Evolutionary conservation across 2,797 vertebrate genomes (phyloP).

Genomic region (Manis javanica): DNA sequence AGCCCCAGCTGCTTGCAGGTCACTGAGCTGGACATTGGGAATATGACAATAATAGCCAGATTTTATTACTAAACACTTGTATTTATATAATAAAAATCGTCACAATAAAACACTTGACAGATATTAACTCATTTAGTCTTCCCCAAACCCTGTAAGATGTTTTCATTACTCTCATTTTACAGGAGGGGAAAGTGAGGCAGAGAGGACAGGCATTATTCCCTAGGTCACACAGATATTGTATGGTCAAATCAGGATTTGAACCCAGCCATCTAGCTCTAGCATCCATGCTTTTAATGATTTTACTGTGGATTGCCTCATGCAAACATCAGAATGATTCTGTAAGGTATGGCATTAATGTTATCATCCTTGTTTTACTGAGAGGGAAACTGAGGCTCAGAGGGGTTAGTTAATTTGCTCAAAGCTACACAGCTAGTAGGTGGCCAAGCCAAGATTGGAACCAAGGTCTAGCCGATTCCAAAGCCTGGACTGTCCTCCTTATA

Average conservation of each 20-base stretch:
- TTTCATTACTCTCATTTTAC: neutral
- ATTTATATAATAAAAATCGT: neutral
- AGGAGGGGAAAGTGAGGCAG: neutral
- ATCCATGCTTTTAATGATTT: neutral
- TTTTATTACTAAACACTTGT: neutral
- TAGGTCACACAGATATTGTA: neutral
- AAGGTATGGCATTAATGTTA: neutral
- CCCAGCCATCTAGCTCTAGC: neutral
- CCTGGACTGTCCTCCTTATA: neutral
- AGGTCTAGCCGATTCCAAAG: neutral
- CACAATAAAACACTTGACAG: neutral
- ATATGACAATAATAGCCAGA: neutral
- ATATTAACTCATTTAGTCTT: neutral
- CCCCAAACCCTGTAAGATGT: neutral
- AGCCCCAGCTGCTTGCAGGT: neutral
- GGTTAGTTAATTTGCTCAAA: neutral
- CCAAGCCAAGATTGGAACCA: neutral
- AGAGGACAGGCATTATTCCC: neutral
- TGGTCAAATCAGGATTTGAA: neutral
- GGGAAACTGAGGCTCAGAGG: neutral
- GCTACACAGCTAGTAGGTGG: neutral
- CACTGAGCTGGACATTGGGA: neutral
- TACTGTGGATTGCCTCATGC: neutral
- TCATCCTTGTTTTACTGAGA: neutral
- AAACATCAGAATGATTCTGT: neutral